These are phyloP conservation scores for Okapia johnstoni DNA, from an alignment of 2,113 vertebrate genomes.

Conservation along the genomic window DNA sequence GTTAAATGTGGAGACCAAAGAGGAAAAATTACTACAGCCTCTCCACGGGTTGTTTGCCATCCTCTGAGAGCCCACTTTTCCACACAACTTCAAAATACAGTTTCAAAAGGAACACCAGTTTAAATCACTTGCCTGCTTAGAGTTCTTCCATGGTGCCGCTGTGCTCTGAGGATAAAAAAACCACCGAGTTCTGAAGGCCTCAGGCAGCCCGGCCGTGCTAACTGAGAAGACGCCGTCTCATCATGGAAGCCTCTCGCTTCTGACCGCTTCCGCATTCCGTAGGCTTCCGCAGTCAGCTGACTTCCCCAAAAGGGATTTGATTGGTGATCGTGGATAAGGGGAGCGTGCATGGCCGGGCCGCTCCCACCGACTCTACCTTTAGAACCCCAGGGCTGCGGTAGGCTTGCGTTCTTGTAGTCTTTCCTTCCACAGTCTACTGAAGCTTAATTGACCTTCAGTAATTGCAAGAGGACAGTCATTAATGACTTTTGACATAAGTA, in stretches of 20 bases:
- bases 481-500: neutral
- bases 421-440: neutral
- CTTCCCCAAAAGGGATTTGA: neutral
- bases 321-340: neutral
- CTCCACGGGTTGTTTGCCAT: accelerated
- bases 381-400: accelerated
- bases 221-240: accelerated
- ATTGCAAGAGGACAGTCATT: neutral
- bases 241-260: accelerated
- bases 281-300: accelerated
- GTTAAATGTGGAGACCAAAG: neutral
- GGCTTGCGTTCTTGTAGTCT: accelerated
- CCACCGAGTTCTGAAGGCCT: accelerated
- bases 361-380: accelerated
- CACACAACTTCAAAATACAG: neutral
- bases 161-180: neutral
- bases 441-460: neutral
- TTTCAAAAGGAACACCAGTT: neutral
- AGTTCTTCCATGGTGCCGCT: neutral
- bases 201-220: accelerated
- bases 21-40: neutral
- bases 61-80: neutral
- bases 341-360: neutral
- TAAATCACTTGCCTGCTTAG: neutral
- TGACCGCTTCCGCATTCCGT: neutral